These are phyloP conservation scores for Taenioides sp. DNA, from an alignment of 2,797 vertebrate genomes.

Conservation along the genomic window DNA sequence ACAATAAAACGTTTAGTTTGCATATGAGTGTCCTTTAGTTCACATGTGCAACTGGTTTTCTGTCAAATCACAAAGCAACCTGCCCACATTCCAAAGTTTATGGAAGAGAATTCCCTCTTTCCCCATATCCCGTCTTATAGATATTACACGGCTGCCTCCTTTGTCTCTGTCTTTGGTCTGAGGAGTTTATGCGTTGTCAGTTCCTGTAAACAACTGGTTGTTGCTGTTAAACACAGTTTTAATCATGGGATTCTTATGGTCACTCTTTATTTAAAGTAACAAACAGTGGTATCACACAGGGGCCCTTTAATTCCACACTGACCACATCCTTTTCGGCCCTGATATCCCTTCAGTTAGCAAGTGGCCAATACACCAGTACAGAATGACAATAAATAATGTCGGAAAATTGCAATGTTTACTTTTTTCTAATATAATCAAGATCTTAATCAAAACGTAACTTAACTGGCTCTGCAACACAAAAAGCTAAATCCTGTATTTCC, in stretches of 20 bases:
- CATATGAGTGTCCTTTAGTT: constrained; percentile 37
- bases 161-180: constrained; percentile 32
- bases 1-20: constrained; percentile 32
- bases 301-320: background rate
- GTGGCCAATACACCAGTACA: constrained; percentile 36
- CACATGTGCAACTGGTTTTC: constrained; percentile 60
- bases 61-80: constrained; percentile 29
- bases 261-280: background rate
- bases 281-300: constrained; percentile 3
- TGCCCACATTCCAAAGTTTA: constrained; percentile 59
- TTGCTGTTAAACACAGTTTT: constrained; percentile 22
- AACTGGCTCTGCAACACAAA: background rate
- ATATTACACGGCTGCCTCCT: constrained; percentile 25
- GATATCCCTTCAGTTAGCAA: constrained; percentile 28
- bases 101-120: constrained; percentile 48
- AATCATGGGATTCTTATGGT: constrained; percentile 11
- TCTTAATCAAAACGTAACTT: background rate
- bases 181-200: constrained; percentile 12
- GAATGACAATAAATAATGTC: constrained; percentile 52
- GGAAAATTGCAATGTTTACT: constrained; percentile 38
- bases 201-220: constrained; percentile 52
- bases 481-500: background rate
- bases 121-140: constrained; percentile 29
- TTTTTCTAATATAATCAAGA: constrained; percentile 29
- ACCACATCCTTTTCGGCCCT: background rate